Evolutionary conservation across 2,888 invertebrate species (phyloP).

Genomic region (Agonopterix subpropinquella): DNA sequence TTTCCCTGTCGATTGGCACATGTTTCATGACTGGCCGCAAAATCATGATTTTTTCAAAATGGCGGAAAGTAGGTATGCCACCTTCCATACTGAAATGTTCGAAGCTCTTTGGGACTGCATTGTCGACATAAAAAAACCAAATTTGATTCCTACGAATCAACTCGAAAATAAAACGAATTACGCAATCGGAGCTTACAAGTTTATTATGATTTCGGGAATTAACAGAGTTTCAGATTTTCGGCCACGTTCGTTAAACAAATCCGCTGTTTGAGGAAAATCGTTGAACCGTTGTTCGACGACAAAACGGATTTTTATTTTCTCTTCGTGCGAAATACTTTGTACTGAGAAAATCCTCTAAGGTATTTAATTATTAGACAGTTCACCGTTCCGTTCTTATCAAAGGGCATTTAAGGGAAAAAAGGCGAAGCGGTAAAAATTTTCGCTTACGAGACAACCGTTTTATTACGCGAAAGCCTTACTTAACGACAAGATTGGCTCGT

Average conservation of each 20-base stretch:
- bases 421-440: slow-evolving; percentile 22
- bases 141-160: slow-evolving; percentile 25
- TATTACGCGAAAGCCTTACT: slow-evolving; percentile 25
- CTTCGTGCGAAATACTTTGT: slow-evolving; percentile 5
- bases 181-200: slow-evolving; percentile 6
- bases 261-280: background rate
- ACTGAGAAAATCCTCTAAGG: slow-evolving; percentile 13
- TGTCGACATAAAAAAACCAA: slow-evolving; percentile 22
- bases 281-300: background rate
- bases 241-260: background rate
- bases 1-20: too few species aligned
- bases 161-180: slow-evolving; percentile 21
- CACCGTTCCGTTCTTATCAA: slow-evolving; percentile 20
- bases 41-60: too few species aligned
- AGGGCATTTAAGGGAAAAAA: slow-evolving; percentile 16
- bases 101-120: slow-evolving; percentile 9
- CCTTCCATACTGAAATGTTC: too few species aligned
- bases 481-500: slow-evolving; percentile 29
- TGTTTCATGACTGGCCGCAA: too few species aligned
- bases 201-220: background rate
- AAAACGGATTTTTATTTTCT: slow-evolving; percentile 6
- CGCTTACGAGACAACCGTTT: slow-evolving; percentile 28
- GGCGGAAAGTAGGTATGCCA: too few species aligned
- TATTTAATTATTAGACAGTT: slow-evolving; percentile 26
- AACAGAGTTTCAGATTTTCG: background rate